These are phyloP conservation scores for Antechinus flavipes DNA, from an alignment of 2,113 vertebrate species.

Conservation along the genomic window DNA sequence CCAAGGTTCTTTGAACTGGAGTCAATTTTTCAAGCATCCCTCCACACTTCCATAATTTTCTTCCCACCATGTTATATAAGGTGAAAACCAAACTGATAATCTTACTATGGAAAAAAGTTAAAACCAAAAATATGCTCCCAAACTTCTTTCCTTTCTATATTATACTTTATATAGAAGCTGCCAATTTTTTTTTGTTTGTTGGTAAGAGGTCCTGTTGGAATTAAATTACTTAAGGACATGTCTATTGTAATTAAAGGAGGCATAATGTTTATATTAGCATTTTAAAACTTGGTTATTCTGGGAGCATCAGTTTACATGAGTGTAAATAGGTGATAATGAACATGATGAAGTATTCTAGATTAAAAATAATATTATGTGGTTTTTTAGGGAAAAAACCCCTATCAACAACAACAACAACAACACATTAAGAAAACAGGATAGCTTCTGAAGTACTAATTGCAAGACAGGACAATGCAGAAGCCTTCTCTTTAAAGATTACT, in stretches of 20 bases:
- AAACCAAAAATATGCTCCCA: neutral
- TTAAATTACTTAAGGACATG: constrained; percentile 86
- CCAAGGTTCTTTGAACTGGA: neutral
- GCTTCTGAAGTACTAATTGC: constrained; percentile 61
- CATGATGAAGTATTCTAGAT: constrained; percentile 80
- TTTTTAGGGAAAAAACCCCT: constrained; percentile 78
- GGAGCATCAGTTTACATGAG: constrained; percentile 82
- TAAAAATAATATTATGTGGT: constrained; percentile 78
- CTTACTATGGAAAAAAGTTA: constrained; percentile 25
- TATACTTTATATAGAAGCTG: constrained; percentile 64
- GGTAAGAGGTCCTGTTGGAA: constrained; percentile 78
- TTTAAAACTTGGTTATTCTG: constrained; percentile 84
- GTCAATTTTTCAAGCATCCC: neutral
- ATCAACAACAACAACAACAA: neutral
- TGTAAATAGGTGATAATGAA: constrained; percentile 84
- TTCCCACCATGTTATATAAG: neutral
- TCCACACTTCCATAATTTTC: neutral
- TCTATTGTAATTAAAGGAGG: constrained; percentile 87
- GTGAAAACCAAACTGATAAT: constrained; percentile 13
- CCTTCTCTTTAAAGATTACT: constrained; percentile 60
- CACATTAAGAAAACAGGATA: constrained; percentile 65
- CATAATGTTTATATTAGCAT: constrained; percentile 86
- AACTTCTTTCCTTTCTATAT: constrained; percentile 42
- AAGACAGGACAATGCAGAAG: constrained; percentile 60
- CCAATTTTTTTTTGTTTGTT: constrained; percentile 82